Evolutionary conservation across 2,888 invertebrate species (phyloP), one percentile per base, ranked within the genome.

Genomic region (Neria commutata): DNA sequence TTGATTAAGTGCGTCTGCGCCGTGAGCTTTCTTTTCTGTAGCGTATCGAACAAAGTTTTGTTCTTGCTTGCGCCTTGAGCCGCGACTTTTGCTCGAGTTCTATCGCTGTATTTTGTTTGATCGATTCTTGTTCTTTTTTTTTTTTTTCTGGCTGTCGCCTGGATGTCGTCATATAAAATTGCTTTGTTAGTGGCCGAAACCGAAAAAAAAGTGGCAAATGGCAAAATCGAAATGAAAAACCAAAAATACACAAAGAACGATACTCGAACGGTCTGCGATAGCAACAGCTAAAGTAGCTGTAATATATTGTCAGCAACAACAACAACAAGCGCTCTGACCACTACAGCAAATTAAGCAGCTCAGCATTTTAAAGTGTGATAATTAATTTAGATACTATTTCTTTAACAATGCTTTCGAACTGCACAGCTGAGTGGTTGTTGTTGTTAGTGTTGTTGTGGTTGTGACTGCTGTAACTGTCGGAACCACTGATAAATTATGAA

Each of bases 331-430:
- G 21, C 34, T 29, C n/a, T 16, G 25, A 29, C 40, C 34, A 37
- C 24, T 51, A 24, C 23, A 25, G 47, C 3, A 8, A 3, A 34
- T 33, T 42, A 37, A 19, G 56, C 50, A 42, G 42, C 50, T 40
- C 55, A 56, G 49, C 24, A 56, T 49, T 49, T 49, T 49, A 49
- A 56, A 50, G 56, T 56, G 42, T 42, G 42, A 42, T 19, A 21
- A 42, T 55, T 47, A 25, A 37, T 40, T n/a, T 50, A 33, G 54
- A 66, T 68, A n/a, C n/a, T n/a, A 62, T 68, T 62, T 66, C 64
- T 63, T 59, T 58, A 66, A 62, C 66, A 61, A 50, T 58, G n/a
- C n/a, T n/a, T n/a, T n/a, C n/a, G n/a, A n/a, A n/a, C n/a, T n/a
- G n/a, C n/a, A n/a, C n/a, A n/a, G n/a, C n/a, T n/a, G n/a, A n/a